Base-by-base conservation (phyloP, 1,140 invertebrate species). In the Drosophila tristis region DNA sequence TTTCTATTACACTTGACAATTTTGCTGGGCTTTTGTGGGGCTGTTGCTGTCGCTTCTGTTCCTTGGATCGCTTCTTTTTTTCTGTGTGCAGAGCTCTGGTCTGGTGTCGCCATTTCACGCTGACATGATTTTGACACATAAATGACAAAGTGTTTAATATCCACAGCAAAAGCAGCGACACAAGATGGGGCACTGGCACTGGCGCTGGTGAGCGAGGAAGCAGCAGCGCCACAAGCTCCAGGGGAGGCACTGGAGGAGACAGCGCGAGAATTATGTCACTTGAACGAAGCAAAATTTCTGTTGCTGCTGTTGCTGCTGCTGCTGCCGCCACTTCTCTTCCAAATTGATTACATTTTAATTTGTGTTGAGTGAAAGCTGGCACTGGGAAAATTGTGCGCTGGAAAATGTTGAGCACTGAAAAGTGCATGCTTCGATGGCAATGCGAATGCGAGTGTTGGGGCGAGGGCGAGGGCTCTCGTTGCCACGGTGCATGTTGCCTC, bases 61-160 rank as follows among this genome's bases (percentile, higher is more conserved):
- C 9, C 35, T 11, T 4, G 35, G 35, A 39, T 39, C 35, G 35
- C 35, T 39, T 39, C 35, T 39, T 39, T 39, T 39, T 39, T 13
- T 11, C 35, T 61, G 31, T 48, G 20, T 20, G 20, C 20, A 20
- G 20, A 20, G 20, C 15, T 51, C 16, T 44, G 25, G 23, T 31
- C 25, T 16, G 29, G 15, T 67, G 58, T 77, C 55, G 71, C 51
- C 63, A 60, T 80, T 76, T 74, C 60, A 81, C 63, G 79, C 78
- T 68, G 74, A 74, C 79, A 81, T 81, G 79, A 74, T 81, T 81
- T 77, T 81, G 79, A 81, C 79, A 81, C 79, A 81, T 63, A 81
- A 81, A 81, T 81, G 78, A 82, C 79, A 82, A 82, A 82, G 79
- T 82, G 74, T 70, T 82, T 82, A 71, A 75, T 82, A 82, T 74